Evolutionary conservation across 2,113 vertebrate species (phyloP).

Genomic region (Mesocricetus auratus): DNA sequence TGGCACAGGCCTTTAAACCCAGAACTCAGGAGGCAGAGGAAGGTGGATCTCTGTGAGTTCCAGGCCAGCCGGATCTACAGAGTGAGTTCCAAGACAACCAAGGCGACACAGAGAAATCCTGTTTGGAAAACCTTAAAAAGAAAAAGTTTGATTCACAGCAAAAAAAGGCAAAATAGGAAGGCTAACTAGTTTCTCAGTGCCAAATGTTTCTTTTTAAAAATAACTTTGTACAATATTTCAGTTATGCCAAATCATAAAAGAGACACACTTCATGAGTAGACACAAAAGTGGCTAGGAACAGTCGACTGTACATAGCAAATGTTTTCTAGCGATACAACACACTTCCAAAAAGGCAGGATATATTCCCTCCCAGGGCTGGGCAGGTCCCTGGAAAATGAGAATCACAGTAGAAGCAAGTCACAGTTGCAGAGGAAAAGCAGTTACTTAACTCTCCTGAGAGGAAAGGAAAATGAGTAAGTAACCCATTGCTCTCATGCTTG

Average conservation of each 20-base stretch:
- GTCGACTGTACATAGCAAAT: not conserved
- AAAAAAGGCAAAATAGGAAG: not conserved
- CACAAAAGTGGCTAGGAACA: not conserved
- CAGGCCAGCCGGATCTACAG: not conserved
- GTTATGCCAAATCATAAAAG: not conserved
- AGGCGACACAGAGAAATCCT: not conserved
- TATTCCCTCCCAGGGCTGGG: not conserved
- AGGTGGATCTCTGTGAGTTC: not conserved
- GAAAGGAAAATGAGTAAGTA: not conserved
- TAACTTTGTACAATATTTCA: not conserved
- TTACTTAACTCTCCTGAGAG: not conserved
- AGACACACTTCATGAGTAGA: not conserved
- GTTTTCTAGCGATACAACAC: not conserved
- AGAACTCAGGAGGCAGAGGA: not conserved
- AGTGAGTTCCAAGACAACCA: not conserved
- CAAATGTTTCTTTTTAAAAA: not conserved
- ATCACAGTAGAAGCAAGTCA: not conserved
- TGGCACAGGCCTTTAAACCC: not conserved
- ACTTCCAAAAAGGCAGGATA: not conserved
- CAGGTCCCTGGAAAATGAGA: not conserved
- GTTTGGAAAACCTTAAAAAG: not conserved
- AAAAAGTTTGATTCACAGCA: not conserved
- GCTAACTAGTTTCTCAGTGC: not conserved
- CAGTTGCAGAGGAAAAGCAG: not conserved
- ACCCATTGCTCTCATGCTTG: not conserved